Base-by-base conservation (phyloP, 2,113 vertebrate genomes). In the Pampusana beccarii region DNA sequence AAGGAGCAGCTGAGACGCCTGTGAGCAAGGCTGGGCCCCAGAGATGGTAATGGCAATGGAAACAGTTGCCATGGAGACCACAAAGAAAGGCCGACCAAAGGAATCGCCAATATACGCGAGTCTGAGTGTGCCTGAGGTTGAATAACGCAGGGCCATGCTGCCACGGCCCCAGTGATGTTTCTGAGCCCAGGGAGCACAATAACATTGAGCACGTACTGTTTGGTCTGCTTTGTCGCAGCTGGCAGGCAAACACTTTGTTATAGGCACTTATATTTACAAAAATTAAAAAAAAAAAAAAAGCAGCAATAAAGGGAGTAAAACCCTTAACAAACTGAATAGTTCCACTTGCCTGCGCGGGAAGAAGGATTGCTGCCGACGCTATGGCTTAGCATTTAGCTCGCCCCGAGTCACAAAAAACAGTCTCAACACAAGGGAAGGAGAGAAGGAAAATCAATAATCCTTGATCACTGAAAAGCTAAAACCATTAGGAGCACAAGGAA, bases 41-140 rank as follows among this genome's bases (percentile, higher is more conserved):
- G 98, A 98, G 98, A 98, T 98, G 96, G 98, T 98, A 92, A 95
- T 98, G 97, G 97, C 96, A 96, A 95, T 97, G 96, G 98, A 97
- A 98, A 97, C 44, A 38, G 99, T 99, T 99, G 97, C 98, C 98
- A 98, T 99, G 98, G 98, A 94, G 96, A 99, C 97, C 14, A 92
- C 97, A 97, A 98, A 96, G 97, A 78, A 97, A 95, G 93, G 95
- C 93, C 94, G 89, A 98, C 97, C 97, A 95, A 98, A 97, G 98
- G 98, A 98, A 98, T 98, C 98, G 96, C 97, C 98, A 98, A 98
- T 98, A 98, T 97, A 97, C 96, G 6, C 84, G 95, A 98, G 97
- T 95, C 85, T 95, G 77, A 97, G 90, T 95, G 86, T 94, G 92
- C 72, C 88, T 97, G 97, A 97, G 66, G 86, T 93, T 97, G 96